Evolutionary conservation across 2,113 vertebrate genomes (phyloP).

Genomic region (Notiomystis cincta): DNA sequence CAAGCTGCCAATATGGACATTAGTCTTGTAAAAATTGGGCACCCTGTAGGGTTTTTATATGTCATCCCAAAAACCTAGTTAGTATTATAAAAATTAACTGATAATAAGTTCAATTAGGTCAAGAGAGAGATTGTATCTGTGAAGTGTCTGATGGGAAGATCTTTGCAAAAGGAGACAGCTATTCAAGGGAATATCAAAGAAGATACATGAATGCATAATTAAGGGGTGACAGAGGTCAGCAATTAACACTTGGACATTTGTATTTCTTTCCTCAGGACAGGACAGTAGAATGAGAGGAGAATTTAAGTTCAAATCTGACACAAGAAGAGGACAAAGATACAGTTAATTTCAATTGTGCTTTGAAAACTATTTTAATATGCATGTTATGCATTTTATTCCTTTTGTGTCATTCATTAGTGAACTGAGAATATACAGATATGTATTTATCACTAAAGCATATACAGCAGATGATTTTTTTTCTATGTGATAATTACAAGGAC

Average conservation of each 20-base stretch:
- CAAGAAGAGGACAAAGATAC: neutral
- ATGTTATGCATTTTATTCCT: neutral
- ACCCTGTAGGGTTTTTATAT: constrained; percentile 21
- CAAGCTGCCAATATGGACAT: neutral
- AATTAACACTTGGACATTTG: constrained; percentile 18
- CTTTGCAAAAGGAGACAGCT: neutral
- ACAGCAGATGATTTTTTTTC: neutral
- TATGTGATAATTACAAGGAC: neutral
- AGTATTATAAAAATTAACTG: constrained; percentile 1
- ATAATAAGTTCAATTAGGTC: constrained; percentile 29
- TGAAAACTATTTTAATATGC: neutral
- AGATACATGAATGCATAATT: constrained; percentile 33
- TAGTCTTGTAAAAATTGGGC: neutral
- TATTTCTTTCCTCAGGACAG: constrained; percentile 33
- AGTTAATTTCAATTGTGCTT: neutral
- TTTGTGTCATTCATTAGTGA: neutral
- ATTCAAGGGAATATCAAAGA: neutral
- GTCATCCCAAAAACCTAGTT: neutral
- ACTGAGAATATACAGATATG: neutral
- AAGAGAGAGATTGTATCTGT: neutral
- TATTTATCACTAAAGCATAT: neutral
- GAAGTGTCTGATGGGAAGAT: neutral
- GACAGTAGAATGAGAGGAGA: neutral
- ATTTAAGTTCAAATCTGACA: neutral
- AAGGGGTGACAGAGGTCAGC: neutral